These are phyloP conservation scores for Stigmatopora nigra DNA, from an alignment of 2,113 vertebrate genomes.

Conservation along the genomic window DNA sequence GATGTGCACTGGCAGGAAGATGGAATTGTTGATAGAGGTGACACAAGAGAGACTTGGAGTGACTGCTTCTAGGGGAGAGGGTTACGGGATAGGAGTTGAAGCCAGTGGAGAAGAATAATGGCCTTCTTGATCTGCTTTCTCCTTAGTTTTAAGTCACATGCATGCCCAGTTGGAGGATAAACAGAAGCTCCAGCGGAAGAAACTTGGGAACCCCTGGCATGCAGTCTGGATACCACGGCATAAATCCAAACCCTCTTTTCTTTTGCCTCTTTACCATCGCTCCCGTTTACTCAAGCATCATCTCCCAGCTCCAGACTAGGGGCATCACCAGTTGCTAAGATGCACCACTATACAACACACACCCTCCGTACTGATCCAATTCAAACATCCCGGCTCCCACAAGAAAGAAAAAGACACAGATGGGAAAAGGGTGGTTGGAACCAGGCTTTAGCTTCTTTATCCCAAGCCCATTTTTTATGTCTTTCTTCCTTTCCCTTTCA, in stretches of 20 bases:
- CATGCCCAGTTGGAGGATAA: conserved; percentile 47
- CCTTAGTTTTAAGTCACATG: conserved; percentile 46
- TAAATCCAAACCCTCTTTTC: conserved; percentile 36
- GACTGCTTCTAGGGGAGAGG: conserved; percentile 49
- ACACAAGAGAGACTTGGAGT: conserved; percentile 39
- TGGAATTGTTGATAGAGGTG: conserved; percentile 50
- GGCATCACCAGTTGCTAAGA: conserved; percentile 64
- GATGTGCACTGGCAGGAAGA: conserved; percentile 69
- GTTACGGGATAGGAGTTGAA: conserved; percentile 40
- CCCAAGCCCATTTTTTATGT: conserved; percentile 59
- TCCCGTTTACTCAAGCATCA: conserved; percentile 49
- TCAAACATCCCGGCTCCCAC: conserved; percentile 52
- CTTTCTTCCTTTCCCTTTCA: conserved; percentile 49
- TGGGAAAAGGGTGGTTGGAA: conserved; percentile 49
- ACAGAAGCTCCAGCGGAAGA: conserved; percentile 51
- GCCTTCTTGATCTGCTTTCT: conserved; percentile 33
- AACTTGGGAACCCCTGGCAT: conserved; percentile 53
- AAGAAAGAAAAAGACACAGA: conserved; percentile 50
- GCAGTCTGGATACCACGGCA: conserved; percentile 48
- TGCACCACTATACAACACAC: conserved; percentile 55
- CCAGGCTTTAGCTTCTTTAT: conserved; percentile 51
- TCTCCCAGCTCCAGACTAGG: conserved; percentile 59
- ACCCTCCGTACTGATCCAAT: conserved; percentile 58
- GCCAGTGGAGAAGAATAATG: conserved; percentile 53
- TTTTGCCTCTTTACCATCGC: conserved; percentile 32